Evolutionary conservation across 2,888 invertebrate species (phyloP), one percentile per base, ranked within the genome.

Genomic region (Nomada ruficornis): DNA sequence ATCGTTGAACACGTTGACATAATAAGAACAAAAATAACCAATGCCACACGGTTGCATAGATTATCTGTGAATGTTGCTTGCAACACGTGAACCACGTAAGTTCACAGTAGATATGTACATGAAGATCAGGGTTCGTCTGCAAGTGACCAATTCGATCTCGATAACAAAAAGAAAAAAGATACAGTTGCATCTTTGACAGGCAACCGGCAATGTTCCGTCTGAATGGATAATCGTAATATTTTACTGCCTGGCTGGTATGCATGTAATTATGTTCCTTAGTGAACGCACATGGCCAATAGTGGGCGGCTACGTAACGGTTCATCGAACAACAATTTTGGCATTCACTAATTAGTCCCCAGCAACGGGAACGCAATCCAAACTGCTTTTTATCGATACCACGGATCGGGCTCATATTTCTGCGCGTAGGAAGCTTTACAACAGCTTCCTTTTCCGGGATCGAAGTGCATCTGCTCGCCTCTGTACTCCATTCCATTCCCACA

Each of bases 391-490:
- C 86, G 78, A 82, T 82, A 80, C 72, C 62, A 63, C 29, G 68
- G 83, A 88, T 84, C 80, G 74, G 83, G 80, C 62, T 88, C 87
- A 59, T 85, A 80, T 88, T 88, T 87, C 88, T 77, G 77, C 71
- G 64, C 75, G 76, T 80, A 86, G 82, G 84, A 82, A 87, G 89
- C 83, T 77, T 72, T 76, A 76, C 65, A 78, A 83, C 60, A 69
- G 88, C 83, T 86, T 84, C 86, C 82, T 72, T 88, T 89, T 88
- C 88, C 87, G 89, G 88, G 83, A 89, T 88, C 89, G 87, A 77
- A 86, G 82, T 83, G 86, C 86, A 83, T 75, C 80, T 80, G 72
- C 71, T 70, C 70, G 29, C 59, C 54, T 59, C 62, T 70, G 15
- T 57, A 68, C 73, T 63, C 29, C 85, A 64, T 81, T 82, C 73